Conservation (phyloP, 2,888 invertebrate species). For the Tetheella fluctuosa region DNA sequence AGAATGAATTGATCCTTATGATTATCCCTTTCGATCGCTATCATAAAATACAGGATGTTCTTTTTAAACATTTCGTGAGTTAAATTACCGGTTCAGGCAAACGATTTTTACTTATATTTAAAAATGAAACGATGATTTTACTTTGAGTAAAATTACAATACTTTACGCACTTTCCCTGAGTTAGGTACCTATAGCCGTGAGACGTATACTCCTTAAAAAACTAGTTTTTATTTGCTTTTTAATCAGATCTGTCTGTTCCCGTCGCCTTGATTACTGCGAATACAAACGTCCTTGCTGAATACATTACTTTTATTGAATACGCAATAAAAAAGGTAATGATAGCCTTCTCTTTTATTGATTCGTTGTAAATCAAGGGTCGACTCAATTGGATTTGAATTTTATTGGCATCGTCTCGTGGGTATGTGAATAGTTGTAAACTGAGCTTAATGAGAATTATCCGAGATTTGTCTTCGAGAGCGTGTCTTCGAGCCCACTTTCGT, state of each 20-base stretch:
- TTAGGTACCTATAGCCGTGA: no score
- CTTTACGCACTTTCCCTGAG: no score
- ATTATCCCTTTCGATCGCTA: no score
- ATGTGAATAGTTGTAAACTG: slow-evolving; percentile 70
- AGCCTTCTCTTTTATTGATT: slow-evolving; percentile 81
- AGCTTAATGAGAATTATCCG: slow-evolving; percentile 62
- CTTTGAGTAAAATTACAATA: no score
- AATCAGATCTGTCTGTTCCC: slow-evolving; percentile 28
- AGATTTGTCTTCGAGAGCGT: slow-evolving; percentile 30
- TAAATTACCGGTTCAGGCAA: no score
- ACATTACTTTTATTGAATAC: slow-evolving; percentile 77
- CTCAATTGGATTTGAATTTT: slow-evolving; percentile 80
- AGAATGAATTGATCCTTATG: no score
- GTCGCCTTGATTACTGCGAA: slow-evolving; percentile 62
- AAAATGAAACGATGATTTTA: no score
- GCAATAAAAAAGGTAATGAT: slow-evolving; percentile 79
- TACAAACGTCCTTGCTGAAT: slow-evolving; percentile 43
- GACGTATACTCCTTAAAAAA: no score
- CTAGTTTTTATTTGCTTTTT: no score
- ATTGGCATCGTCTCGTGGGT: slow-evolving; percentile 70
- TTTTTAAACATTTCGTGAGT: no score
- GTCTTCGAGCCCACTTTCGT: slow-evolving; percentile 17
- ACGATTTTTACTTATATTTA: no score
- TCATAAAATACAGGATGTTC: no score
- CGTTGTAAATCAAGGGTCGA: slow-evolving; percentile 80